Evolutionary conservation across 2,797 vertebrate genomes (phyloP), one percentile per base, ranked within the genome.

Genomic region (Tympanoctomys barrerae): DNA sequence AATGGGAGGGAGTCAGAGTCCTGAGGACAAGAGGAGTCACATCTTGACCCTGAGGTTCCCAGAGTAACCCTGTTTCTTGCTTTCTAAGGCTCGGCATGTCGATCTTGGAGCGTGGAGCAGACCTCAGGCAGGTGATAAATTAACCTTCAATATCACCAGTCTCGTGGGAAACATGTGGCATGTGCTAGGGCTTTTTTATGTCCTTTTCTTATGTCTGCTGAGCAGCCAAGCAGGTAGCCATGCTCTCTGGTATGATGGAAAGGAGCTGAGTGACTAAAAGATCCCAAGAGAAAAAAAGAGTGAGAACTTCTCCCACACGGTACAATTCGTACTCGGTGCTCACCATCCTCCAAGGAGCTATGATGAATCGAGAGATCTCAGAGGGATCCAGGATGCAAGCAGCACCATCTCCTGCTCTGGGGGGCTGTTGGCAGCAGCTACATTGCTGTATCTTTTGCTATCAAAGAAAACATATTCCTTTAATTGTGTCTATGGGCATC

Each of bases 381-480:
- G 71, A 77, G 79, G 87, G 84, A 71, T 73, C 31, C 39, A 81
- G 71, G 52, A 89, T 22, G 26, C 68, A 57, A 64, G 52, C 57
- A 57, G 26, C 22, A 64, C 64, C 12, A 3, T 83, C 86, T 87
- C 57, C 70, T 91, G 62, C 71, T 96, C 89, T 90, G 33, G 84
- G 84, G 85, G 22, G 49, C 81, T 95, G 75, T 31, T 83, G 87
- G 3, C 4, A 86, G 39, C 33, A 80, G 16, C 70, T 91, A 86
- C 71, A 64, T 87, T 79, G 94, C 90, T 52, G 31, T 62, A 39
- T 70, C 66, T 92, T 87, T 90, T 89, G 83, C 78, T 68, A 82
- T 73, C 71, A 92, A 49, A 89, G 64, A 83, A 94, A 85, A 84
- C 24, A 88, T 71, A 66, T 78, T 92, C 89, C 78, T 95, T 83